Conservation (phyloP, 2,113 vertebrate genomes). For the Oxyura jamaicensis region DNA sequence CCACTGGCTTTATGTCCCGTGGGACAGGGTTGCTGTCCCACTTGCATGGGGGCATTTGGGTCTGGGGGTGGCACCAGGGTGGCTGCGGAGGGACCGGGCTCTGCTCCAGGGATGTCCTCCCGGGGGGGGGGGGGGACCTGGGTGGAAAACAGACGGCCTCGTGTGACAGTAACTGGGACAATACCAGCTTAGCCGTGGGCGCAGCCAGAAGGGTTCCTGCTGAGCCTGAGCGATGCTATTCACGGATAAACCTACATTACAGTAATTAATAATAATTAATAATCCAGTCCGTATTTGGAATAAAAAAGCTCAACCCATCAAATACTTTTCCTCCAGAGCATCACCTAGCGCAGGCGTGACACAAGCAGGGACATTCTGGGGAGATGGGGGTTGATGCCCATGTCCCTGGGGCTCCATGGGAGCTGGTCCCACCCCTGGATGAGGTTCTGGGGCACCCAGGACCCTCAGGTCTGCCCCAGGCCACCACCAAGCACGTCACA, state of each 20-base stretch:
- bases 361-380: accelerated
- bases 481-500: neutral
- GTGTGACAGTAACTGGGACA: conserved; percentile 58
- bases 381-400: neutral
- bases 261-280: conserved; percentile 38
- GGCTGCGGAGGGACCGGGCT: accelerated
- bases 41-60: accelerated
- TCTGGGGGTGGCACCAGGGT: neutral
- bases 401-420: accelerated
- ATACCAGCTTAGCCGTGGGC: conserved; percentile 40
- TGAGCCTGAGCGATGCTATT: neutral
- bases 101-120: neutral
- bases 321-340: neutral
- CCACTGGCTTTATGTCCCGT: accelerated
- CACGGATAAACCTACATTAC: conserved; percentile 18
- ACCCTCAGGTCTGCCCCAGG: neutral
- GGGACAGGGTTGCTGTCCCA: neutral
- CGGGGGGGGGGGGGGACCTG: accelerated
- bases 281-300: neutral
- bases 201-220: conserved; percentile 35
- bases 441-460: neutral
- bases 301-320: neutral
- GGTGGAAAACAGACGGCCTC: neutral
- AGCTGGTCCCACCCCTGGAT: accelerated
- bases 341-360: accelerated